Evolutionary conservation across 2,797 vertebrate genomes (phyloP).

Genomic region (Arrhamphus sclerolepis): DNA sequence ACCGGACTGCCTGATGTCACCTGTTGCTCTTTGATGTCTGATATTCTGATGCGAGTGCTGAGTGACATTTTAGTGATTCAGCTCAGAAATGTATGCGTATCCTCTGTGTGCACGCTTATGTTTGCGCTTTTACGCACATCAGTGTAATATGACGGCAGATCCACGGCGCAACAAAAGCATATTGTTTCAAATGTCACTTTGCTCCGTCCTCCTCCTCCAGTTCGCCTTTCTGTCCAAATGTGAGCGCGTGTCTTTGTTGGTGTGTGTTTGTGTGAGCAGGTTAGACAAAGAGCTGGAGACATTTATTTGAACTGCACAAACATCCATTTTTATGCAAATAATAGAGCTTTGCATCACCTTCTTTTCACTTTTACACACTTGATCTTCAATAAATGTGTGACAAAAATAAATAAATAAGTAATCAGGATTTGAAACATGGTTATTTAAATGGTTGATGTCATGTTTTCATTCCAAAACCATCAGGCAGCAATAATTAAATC

Average conservation of each 20-base stretch:
- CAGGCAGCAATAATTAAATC: no score
- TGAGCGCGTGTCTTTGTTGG: background rate
- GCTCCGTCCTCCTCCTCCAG: constrained; percentile 42
- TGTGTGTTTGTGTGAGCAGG: constrained; percentile 1
- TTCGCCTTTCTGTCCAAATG: constrained; percentile 19
- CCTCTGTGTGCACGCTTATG: constrained; percentile 12
- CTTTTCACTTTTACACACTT: constrained; percentile 36
- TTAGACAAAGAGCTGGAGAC: constrained; percentile 35
- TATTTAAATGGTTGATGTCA: no score
- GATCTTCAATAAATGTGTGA: constrained; percentile 17
- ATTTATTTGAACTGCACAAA: constrained; percentile 21
- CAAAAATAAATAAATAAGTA: background rate
- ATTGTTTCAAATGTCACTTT: constrained; percentile 74
- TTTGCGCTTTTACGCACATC: constrained; percentile 35
- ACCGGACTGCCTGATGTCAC: constrained; percentile 24
- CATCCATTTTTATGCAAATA: constrained; percentile 21
- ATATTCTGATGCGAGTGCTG: constrained; percentile 18
- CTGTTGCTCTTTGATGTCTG: constrained; percentile 48
- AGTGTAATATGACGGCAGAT: constrained; percentile 50
- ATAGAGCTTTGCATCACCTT: constrained; percentile 24
- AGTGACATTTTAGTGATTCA: constrained; percentile 51
- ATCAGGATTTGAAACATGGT: no score
- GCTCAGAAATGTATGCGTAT: constrained; percentile 16
- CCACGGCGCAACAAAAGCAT: constrained; percentile 58
- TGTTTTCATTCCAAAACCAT: no score